Evolutionary conservation across 2,797 vertebrate genomes (phyloP).

Genomic region (Syncerus caffer): DNA sequence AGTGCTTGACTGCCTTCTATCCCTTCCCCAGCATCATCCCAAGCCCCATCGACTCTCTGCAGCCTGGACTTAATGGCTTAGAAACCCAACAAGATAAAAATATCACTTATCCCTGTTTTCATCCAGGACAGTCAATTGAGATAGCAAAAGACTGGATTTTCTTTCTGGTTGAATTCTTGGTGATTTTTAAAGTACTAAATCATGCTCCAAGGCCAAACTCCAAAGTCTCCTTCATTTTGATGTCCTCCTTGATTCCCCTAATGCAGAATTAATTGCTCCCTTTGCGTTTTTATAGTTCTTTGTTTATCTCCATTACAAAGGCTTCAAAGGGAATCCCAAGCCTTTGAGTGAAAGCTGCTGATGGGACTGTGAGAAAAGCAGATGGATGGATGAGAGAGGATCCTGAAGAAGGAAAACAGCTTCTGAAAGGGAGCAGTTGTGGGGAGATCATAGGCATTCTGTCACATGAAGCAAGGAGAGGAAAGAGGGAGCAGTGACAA

Average conservation of each 20-base stretch:
- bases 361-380: background rate
- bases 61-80: constrained; percentile 56
- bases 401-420: background rate
- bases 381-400: background rate
- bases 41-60: background rate
- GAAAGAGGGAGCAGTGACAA: background rate
- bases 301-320: constrained; percentile 59
- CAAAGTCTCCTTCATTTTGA: constrained; percentile 12
- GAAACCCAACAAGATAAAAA: constrained; percentile 23
- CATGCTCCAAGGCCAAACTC: constrained; percentile 44
- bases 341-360: background rate
- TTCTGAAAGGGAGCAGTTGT: background rate
- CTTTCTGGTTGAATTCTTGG: constrained; percentile 26
- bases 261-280: constrained; percentile 54
- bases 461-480: background rate
- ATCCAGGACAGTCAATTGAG: background rate
- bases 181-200: constrained; percentile 10
- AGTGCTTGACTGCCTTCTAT: background rate
- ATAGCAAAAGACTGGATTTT: constrained; percentile 17
- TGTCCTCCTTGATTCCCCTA: constrained; percentile 6
- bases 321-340: constrained; percentile 24
- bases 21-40: constrained; percentile 15
- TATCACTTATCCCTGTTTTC: background rate
- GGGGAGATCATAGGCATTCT: accelerated
- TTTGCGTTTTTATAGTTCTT: constrained; percentile 43